Evolutionary conservation across 2,888 invertebrate genomes (phyloP).

Genomic region (Agrochola lota): DNA sequence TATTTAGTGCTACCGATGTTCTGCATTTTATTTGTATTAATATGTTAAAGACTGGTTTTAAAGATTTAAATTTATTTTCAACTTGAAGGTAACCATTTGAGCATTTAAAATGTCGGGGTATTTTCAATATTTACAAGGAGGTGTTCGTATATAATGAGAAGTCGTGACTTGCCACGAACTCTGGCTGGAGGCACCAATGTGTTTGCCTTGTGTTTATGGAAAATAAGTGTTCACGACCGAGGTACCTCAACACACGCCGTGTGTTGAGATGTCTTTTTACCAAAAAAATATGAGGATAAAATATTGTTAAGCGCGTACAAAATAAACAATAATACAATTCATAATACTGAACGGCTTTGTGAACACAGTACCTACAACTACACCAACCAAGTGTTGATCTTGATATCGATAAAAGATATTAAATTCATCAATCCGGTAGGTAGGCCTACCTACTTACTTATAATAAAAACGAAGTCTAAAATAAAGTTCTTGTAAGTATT

Average conservation of each 20-base stretch:
- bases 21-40: constrained; percentile 16
- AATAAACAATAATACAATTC: neutral
- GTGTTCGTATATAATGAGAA: constrained; percentile 57
- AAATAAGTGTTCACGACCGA: constrained; percentile 54
- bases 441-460: neutral
- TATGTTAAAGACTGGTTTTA: constrained; percentile 22
- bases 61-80: constrained; percentile 29
- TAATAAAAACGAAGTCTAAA: neutral
- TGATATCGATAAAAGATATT: neutral
- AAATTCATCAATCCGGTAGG: neutral
- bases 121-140: constrained; percentile 60
- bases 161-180: constrained; percentile 64
- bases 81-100: constrained; percentile 50
- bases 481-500: neutral
- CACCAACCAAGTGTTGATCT: neutral
- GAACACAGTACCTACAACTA: neutral
- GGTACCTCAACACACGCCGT: neutral
- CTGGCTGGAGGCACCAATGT: constrained; percentile 44
- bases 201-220: constrained; percentile 65
- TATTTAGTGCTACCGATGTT: constrained; percentile 18
- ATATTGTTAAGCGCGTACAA: neutral
- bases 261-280: constrained; percentile 15
- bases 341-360: neutral
- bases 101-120: constrained; percentile 56
- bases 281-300: constrained; percentile 12